phyloP scores from a whole-genome alignment of 2,797 vertebrate genomes.

The Selene dorsalis region DNA sequence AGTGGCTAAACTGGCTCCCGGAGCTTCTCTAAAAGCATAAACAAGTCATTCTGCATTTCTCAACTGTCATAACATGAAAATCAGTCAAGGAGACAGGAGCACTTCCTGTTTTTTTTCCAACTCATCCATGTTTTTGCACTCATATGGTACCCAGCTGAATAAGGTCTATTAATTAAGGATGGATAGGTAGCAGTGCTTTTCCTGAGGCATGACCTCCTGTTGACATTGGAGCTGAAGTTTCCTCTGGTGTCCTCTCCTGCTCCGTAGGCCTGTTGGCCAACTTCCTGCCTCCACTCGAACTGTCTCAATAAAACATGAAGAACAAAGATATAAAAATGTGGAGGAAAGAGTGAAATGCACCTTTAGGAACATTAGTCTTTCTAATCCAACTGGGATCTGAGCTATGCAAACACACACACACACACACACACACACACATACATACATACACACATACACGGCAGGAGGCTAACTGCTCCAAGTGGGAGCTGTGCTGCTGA shows the following conservation, averaged over 20 bases:
- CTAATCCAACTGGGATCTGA: constrained; percentile 72
- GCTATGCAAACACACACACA: constrained; percentile 62
- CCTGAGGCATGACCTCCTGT: constrained; percentile 80
- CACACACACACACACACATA: constrained; percentile 44
- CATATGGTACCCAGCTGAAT: constrained; percentile 75
- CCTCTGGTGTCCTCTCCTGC: constrained; percentile 79
- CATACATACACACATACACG: constrained; percentile 54
- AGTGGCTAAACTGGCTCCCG: constrained; percentile 20
- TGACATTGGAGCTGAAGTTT: constrained; percentile 79
- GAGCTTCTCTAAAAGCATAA: constrained; percentile 44
- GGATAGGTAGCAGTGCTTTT: constrained; percentile 76
- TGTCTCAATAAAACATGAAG: constrained; percentile 83
- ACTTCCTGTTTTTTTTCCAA: constrained; percentile 76
- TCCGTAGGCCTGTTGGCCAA: constrained; percentile 76
- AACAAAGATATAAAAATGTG: constrained; percentile 81
- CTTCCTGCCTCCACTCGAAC: constrained; percentile 80
- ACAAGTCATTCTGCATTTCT: constrained; percentile 55
- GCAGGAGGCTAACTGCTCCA: constrained; percentile 81
- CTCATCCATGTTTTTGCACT: constrained; percentile 73
- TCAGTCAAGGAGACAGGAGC: constrained; percentile 69
- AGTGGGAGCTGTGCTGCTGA: constrained; percentile 83
- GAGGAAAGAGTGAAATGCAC: constrained; percentile 78
- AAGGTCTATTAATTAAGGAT: constrained; percentile 81
- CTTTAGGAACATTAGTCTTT: constrained; percentile 83
- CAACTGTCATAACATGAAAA: constrained; percentile 67